These are phyloP conservation scores for Amphimallon solstitiale DNA, from an alignment of 2,888 invertebrate species.

Conservation along the genomic window DNA sequence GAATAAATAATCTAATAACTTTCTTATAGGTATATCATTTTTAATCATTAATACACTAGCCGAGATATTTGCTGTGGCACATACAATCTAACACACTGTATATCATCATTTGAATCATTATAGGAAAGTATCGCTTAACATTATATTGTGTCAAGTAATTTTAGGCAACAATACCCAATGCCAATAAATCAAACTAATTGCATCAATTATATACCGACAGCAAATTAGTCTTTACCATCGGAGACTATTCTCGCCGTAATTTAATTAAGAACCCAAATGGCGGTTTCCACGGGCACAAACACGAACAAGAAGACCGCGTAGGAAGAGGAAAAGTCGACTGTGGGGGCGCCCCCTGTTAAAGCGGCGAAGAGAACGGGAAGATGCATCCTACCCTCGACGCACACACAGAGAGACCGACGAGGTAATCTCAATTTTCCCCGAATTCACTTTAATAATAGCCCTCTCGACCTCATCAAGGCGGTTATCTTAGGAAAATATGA, in stretches of 20 bases:
- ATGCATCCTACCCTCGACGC: conserved; percentile 6
- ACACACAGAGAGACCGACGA: conserved; percentile 12
- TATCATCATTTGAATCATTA: background rate
- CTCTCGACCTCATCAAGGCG: conserved; percentile 45
- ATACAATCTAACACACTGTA: too few relatives aligned
- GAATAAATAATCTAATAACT: too few relatives aligned
- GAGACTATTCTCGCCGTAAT: conserved; percentile 24
- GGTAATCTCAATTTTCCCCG: conserved; percentile 39
- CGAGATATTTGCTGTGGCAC: too few relatives aligned
- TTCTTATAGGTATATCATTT: too few relatives aligned
- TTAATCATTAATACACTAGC: too few relatives aligned
- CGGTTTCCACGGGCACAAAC: conserved; percentile 25
- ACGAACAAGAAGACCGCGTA: conserved; percentile 11
- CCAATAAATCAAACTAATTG: conserved; percentile 36
- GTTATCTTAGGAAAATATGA: conserved; percentile 48
- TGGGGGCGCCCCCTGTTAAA: background rate
- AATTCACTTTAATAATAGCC: conserved; percentile 44
- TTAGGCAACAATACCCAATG: conserved; percentile 15
- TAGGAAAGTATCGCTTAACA: background rate
- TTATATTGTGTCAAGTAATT: background rate
- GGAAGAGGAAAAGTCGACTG: conserved; percentile 26
- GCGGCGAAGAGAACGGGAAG: conserved; percentile 11
- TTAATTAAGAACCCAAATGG: conserved; percentile 38
- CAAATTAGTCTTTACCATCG: conserved; percentile 28
- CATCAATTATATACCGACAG: conserved; percentile 31